A percentile compares a stretch with the other conserved stretches of the same genome.
Conservation (phyloP, 2,113 vertebrate genomes). For the Lampris incognitus region DNA sequence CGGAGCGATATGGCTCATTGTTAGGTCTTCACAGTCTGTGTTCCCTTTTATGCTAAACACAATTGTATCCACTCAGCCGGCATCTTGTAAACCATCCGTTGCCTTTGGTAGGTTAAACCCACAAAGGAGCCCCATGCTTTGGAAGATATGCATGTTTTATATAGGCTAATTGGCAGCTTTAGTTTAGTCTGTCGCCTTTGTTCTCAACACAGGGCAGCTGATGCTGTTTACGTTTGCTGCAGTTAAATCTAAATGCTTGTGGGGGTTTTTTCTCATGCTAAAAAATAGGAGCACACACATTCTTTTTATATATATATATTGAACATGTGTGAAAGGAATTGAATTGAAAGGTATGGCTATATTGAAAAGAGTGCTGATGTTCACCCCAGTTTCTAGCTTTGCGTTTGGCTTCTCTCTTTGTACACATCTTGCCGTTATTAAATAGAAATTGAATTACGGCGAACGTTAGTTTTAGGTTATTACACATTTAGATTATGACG, state of each 20-base stretch:
- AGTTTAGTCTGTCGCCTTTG: constrained; percentile 59
- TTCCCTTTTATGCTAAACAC: constrained; percentile 77
- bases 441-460: neutral
- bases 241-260: constrained; percentile 51
- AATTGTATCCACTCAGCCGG: constrained; percentile 68
- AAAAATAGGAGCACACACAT: neutral
- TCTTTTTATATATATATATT: neutral
- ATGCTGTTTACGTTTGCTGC: constrained; percentile 49
- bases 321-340: too few relatives aligned
- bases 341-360: neutral
- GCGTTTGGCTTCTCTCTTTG: neutral
- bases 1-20: constrained; percentile 78
- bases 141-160: constrained; percentile 70
- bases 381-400: too few relatives aligned
- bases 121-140: constrained; percentile 67
- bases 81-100: constrained; percentile 71
- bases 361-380: neutral
- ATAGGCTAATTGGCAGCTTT: constrained; percentile 67
- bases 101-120: constrained; percentile 73
- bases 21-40: constrained; percentile 66
- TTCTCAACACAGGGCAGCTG: constrained; percentile 51
- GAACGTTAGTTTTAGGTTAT: constrained; percentile 7
- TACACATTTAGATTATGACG: constrained; percentile 5
- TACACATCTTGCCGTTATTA: neutral
- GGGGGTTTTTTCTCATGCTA: neutral